These are phyloP conservation scores for Nannoperca australis DNA, from an alignment of 2,797 vertebrate genomes.

Conservation along the genomic window DNA sequence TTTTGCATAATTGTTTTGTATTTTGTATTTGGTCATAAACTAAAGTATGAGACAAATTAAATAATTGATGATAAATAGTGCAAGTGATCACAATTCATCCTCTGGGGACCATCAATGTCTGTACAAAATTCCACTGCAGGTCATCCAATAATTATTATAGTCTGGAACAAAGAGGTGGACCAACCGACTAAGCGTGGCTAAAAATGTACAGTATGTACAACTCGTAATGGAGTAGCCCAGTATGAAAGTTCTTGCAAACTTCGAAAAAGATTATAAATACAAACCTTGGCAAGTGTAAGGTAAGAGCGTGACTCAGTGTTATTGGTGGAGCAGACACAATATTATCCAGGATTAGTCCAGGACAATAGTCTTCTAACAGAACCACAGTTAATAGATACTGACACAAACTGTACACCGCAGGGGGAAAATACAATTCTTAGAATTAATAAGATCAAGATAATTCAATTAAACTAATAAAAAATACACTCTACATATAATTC, in stretches of 20 bases:
- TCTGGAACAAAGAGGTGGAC: background rate
- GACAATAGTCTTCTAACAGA: background rate
- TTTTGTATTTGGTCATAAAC: background rate
- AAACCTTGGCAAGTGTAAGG: background rate
- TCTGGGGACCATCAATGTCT: background rate
- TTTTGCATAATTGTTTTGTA: background rate
- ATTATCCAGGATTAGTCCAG: background rate
- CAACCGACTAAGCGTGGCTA: background rate
- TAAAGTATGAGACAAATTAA: background rate
- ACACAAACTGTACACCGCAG: background rate
- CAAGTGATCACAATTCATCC: background rate
- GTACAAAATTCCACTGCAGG: background rate
- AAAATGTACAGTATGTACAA: background rate
- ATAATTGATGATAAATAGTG: background rate
- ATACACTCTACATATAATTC: background rate
- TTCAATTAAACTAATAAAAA: background rate
- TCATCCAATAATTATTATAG: background rate
- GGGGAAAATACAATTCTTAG: background rate
- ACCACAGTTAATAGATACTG: background rate
- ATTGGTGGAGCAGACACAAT: background rate
- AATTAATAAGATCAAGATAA: background rate
- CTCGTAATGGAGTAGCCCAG: background rate
- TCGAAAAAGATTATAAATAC: background rate
- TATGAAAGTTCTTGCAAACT: background rate
- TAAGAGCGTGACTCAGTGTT: background rate